These are phyloP conservation scores for Phenganax subtilis DNA, from an alignment of 92 coral and sea anemone species.

Conservation along the genomic window DNA sequence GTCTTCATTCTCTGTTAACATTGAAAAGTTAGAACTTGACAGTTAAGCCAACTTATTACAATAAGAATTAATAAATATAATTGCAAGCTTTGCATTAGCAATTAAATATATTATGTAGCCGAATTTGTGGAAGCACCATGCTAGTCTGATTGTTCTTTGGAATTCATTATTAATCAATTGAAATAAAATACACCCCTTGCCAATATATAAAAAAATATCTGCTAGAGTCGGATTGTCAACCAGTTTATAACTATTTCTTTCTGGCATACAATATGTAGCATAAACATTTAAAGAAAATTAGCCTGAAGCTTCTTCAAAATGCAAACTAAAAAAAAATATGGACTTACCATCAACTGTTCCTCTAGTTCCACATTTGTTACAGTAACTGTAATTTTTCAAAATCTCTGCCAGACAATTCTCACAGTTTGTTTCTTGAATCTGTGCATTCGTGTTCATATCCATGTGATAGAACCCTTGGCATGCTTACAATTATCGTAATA, in stretches of 20 bases:
- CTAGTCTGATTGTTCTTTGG: too few species aligned
- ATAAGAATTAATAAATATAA: not conserved
- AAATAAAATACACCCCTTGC: too few species aligned
- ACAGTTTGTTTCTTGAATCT: not conserved
- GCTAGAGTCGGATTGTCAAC: too few species aligned
- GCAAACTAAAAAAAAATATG: not conserved
- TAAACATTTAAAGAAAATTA: not conserved
- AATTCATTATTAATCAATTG: too few species aligned
- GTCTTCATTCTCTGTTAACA: not conserved
- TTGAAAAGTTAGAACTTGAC: not conserved
- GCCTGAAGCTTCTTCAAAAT: not conserved
- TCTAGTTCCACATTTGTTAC: slow-evolving; percentile 5
- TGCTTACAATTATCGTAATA: too few species aligned
- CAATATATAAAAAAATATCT: not conserved
- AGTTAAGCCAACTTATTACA: not conserved
- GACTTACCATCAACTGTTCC: not conserved
- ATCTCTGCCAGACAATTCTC: slow-evolving; percentile 3
- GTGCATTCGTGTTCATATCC: too few species aligned
- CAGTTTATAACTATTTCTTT: too few species aligned
- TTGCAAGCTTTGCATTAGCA: too few species aligned
- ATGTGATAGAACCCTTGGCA: too few species aligned
- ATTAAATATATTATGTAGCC: too few species aligned
- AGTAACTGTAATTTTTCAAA: not conserved
- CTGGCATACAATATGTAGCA: too few species aligned
- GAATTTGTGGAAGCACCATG: too few species aligned